A percentile compares a stretch with the other conserved stretches of the same genome.
These are phyloP conservation scores for Orthonyx spaldingii DNA, from an alignment of 2,113 vertebrate genomes.

Conservation along the genomic window DNA sequence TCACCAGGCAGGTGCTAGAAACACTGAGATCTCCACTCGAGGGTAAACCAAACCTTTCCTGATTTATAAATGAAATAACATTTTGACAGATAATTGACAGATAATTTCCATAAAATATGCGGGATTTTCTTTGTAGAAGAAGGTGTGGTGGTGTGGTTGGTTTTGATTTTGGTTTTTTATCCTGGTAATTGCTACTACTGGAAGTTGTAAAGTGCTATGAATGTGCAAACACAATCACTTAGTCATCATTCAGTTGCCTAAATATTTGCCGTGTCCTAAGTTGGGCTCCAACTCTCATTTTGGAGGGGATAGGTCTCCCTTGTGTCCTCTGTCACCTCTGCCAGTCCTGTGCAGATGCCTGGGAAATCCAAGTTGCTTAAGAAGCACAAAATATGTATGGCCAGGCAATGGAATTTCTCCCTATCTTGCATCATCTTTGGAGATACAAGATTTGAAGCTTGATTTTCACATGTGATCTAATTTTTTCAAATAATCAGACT, in stretches of 20 bases:
- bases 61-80: background rate
- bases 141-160: background rate
- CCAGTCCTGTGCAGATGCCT: background rate
- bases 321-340: background rate
- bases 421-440: background rate
- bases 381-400: fast-evolving
- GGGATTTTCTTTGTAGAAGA: background rate
- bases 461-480: background rate
- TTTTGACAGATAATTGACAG: background rate
- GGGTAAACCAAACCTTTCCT: background rate
- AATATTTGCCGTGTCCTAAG: background rate
- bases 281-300: background rate
- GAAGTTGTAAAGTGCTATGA: background rate
- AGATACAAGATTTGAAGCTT: background rate
- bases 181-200: background rate
- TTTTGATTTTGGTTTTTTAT: background rate
- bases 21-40: background rate
- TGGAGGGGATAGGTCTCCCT: background rate
- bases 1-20: background rate
- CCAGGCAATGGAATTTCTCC: background rate
- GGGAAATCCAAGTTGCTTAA: background rate
- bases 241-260: background rate
- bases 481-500: background rate
- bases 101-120: background rate
- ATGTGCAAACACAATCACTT: background rate